Percentiles rank a stretch among this genome's conserved stretches.
phyloP scores from a whole-genome alignment of 2,113 vertebrate genomes.

The Pleuronectes platessa region DNA sequence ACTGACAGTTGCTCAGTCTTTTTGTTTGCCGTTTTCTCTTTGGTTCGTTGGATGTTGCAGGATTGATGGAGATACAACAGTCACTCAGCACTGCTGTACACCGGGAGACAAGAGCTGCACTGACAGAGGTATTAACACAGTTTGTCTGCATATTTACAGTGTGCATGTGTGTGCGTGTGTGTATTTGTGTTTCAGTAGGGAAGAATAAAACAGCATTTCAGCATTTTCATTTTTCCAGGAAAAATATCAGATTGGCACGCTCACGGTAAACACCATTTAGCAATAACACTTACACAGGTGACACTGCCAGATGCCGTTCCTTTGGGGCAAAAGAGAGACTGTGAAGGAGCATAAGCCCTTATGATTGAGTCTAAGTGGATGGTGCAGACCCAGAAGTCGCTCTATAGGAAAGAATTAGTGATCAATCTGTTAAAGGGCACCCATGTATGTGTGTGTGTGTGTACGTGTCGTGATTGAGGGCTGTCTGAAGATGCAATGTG shows the following conservation, averaged over 20 bases:
- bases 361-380: not conserved
- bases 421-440: not conserved
- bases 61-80: conserved; percentile 41
- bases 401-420: not conserved
- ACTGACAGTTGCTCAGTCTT: conserved; percentile 30
- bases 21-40: conserved; percentile 25
- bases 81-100: conserved; percentile 21
- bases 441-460: no score
- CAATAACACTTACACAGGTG: no score
- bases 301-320: not conserved
- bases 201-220: not conserved
- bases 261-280: not conserved
- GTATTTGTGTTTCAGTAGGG: not conserved
- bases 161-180: conserved; percentile 5
- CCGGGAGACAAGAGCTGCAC: conserved; percentile 53
- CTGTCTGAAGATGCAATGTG: no score
- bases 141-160: not conserved
- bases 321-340: not conserved
- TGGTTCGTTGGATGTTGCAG: conserved; percentile 43
- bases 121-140: conserved; percentile 58
- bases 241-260: not conserved
- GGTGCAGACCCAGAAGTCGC: not conserved
- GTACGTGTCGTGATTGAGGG: no score
- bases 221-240: not conserved
- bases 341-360: not conserved